Conservation (phyloP, 2,888 invertebrate species). For the Sarcophaga variegata region DNA sequence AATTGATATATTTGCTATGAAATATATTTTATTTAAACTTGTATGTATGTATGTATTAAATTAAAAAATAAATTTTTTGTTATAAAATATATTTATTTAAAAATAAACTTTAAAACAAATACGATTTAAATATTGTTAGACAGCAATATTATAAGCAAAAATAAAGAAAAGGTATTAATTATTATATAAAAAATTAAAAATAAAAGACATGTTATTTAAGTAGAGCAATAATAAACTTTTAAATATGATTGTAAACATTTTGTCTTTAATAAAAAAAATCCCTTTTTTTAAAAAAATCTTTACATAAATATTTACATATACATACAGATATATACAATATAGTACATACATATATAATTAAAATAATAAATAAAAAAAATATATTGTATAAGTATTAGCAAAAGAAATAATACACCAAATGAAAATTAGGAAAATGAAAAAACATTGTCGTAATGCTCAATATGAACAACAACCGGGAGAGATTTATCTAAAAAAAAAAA, state of each 20-base stretch:
- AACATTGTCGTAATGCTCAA: too few relatives aligned
- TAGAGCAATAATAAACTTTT: conserved; percentile 25
- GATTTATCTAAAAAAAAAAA: too few relatives aligned
- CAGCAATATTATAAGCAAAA: background rate
- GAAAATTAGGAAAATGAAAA: too few relatives aligned
- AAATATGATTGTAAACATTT: conserved; percentile 18
- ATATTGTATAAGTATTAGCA: background rate
- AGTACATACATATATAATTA: conserved; percentile 8
- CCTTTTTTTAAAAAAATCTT: background rate
- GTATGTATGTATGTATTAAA: background rate
- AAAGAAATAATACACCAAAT: too few relatives aligned
- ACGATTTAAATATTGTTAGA: too few relatives aligned
- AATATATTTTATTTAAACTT: conserved; percentile 31
- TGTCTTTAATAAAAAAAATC: background rate
- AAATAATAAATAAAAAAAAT: conserved; percentile 1
- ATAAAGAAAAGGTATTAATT: conserved; percentile 42
- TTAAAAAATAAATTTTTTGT: background rate
- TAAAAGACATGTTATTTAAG: conserved; percentile 8
- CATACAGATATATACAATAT: background rate
- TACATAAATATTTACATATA: background rate
- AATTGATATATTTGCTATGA: conserved; percentile 56
- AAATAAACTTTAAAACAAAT: background rate
- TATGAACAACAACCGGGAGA: too few relatives aligned
- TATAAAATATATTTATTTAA: background rate
- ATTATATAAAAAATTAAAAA: too few relatives aligned